phyloP scores from a whole-genome alignment of 2,888 invertebrate genomes.

The Branchipolynoe longqiensis region DNA sequence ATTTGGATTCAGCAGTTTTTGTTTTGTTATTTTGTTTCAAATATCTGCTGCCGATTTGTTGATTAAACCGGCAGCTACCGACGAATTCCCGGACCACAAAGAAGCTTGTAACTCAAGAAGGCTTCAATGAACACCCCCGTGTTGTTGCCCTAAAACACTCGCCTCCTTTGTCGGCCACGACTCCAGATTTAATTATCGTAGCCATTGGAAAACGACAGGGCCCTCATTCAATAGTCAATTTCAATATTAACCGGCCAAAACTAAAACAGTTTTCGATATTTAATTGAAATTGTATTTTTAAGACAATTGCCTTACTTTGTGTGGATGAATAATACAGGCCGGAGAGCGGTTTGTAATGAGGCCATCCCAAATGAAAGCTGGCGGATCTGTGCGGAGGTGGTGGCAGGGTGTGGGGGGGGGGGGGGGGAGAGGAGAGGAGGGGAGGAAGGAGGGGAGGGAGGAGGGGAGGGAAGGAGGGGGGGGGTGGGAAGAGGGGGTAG shows the following conservation, averaged over 20 bases:
- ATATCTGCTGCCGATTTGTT: no score
- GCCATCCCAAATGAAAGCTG: slow-evolving; percentile 14
- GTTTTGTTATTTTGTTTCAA: no score
- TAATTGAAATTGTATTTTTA: slow-evolving; percentile 41
- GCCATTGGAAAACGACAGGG: slow-evolving; percentile 14
- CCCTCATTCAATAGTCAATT: slow-evolving; percentile 43
- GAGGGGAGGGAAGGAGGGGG: no score
- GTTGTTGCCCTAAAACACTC: slow-evolving; percentile 24
- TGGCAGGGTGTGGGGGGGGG: no score
- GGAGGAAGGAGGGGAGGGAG: no score
- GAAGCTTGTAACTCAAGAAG: slow-evolving; percentile 38
- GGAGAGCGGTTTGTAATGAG: slow-evolving; percentile 1
- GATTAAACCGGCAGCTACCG: not conserved
- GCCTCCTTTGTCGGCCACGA: slow-evolving; percentile 29
- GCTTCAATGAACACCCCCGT: slow-evolving; percentile 46
- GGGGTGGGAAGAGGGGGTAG: no score
- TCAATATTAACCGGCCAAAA: slow-evolving; percentile 24
- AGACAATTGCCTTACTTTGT: slow-evolving; percentile 36
- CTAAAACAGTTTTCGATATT: slow-evolving; percentile 42
- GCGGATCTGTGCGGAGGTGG: no score
- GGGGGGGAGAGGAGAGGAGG: no score
- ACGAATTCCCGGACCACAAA: slow-evolving; percentile 2
- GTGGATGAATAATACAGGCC: slow-evolving; percentile 34
- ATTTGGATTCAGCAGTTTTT: no score
- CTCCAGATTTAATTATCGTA: slow-evolving; percentile 45